phyloP scores from a whole-genome alignment of 2,113 vertebrate species.

The Pangasianodon gigas region DNA sequence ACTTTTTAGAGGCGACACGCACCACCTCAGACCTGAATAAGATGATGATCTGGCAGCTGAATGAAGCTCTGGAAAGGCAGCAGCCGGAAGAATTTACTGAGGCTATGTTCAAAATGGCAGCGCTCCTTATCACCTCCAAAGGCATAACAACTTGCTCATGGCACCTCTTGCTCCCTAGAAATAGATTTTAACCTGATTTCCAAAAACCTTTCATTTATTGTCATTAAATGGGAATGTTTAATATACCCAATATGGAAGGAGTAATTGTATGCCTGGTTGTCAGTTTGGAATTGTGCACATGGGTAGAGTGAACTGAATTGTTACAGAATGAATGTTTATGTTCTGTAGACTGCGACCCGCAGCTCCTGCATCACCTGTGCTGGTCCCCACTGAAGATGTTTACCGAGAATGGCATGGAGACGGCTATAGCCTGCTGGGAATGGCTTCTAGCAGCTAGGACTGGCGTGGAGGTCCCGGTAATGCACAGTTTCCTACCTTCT shows the following conservation, averaged over 20 bases:
- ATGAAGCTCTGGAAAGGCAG: slow-evolving; percentile 77
- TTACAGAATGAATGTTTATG: neutral
- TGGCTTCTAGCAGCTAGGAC: slow-evolving; percentile 94
- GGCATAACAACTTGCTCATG: slow-evolving; percentile 67
- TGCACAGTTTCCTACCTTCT: neutral
- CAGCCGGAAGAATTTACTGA: slow-evolving; percentile 87
- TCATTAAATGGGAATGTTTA: neutral
- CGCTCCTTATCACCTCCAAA: slow-evolving; percentile 91
- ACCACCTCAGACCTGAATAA: slow-evolving; percentile 86
- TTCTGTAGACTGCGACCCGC: slow-evolving; percentile 85
- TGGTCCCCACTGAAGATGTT: slow-evolving; percentile 98
- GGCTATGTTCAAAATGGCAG: slow-evolving; percentile 96
- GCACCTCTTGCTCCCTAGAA: neutral
- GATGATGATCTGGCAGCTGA: slow-evolving; percentile 89
- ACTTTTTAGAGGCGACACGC: slow-evolving; percentile 84
- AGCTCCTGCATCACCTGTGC: slow-evolving; percentile 94
- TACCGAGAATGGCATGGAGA: slow-evolving; percentile 93
- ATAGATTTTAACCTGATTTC: neutral
- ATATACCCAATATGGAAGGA: neutral
- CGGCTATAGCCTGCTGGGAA: slow-evolving; percentile 96
- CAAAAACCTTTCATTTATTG: neutral
- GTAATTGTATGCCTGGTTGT: neutral
- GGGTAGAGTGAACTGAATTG: too few species aligned
- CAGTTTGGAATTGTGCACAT: neutral
- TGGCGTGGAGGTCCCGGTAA: slow-evolving; percentile 93